A percentile compares a stretch with the other conserved stretches of the same genome.
These are phyloP conservation scores for Pyrocoelia pectoralis DNA, from an alignment of 2,888 invertebrate genomes.

Conservation along the genomic window DNA sequence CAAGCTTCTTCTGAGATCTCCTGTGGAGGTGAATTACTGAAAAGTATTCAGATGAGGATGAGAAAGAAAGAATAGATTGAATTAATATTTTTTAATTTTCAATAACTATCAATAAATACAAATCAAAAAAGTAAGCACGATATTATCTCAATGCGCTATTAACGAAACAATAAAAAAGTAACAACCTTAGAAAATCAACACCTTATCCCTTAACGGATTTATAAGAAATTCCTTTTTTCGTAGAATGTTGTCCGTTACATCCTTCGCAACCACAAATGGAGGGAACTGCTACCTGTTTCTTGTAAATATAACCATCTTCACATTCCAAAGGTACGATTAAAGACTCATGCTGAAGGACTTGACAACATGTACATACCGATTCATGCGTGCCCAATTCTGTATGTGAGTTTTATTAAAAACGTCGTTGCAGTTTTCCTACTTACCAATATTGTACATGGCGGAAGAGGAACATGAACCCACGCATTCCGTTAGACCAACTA, in stretches of 20 bases:
- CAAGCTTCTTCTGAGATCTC: no score
- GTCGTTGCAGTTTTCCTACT: constrained; percentile 48
- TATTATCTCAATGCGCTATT: not conserved
- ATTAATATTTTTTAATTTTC: not conserved
- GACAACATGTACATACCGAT: constrained; percentile 65
- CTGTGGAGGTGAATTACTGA: no score
- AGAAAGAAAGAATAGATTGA: no score
- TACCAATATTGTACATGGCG: constrained; percentile 72
- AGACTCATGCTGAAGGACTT: constrained; percentile 48
- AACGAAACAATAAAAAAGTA: constrained; percentile 5
- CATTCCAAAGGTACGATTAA: constrained; percentile 54
- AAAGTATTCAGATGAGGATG: no score
- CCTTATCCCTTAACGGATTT: constrained; percentile 3
- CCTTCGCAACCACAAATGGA: constrained; percentile 52
- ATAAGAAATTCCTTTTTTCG: not conserved
- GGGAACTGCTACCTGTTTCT: constrained; percentile 55
- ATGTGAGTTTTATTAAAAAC: constrained; percentile 31
- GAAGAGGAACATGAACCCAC: constrained; percentile 75
- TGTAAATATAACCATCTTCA: constrained; percentile 52
- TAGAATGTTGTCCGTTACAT: not conserved
- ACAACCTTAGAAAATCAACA: not conserved
- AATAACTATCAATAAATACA: constrained; percentile 1
- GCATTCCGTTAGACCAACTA: constrained; percentile 74
- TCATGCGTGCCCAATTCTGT: constrained; percentile 66
- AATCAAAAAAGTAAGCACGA: not conserved